phyloP scores from a whole-genome alignment of 2,113 vertebrate genomes.

The Diphyllodes magnificus region DNA sequence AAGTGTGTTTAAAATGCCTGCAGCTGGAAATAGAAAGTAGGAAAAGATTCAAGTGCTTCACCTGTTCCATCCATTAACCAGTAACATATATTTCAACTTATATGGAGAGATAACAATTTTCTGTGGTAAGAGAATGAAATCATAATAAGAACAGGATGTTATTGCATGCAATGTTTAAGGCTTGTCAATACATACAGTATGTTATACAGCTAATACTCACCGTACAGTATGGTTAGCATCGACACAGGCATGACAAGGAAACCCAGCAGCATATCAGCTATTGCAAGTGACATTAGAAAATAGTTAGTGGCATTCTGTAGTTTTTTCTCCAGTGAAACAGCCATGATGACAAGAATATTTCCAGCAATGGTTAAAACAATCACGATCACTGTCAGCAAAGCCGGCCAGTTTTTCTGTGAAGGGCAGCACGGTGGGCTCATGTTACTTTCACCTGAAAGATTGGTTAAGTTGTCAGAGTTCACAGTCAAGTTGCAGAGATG shows the following conservation, averaged over 20 bases:
- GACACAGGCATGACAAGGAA: constrained; percentile 96
- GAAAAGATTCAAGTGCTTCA: background rate
- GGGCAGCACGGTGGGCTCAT: constrained; percentile 57
- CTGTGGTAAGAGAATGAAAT: background rate
- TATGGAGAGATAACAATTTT: background rate
- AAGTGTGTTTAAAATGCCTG: background rate
- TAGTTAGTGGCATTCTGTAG: constrained; percentile 98
- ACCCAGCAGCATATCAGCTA: constrained; percentile 94
- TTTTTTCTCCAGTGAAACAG: constrained; percentile 94
- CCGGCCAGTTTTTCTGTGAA: constrained; percentile 88
- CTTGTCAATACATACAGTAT: background rate
- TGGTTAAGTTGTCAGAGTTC: constrained; percentile 68
- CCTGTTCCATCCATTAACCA: background rate
- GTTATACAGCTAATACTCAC: constrained; percentile 73
- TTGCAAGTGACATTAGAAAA: constrained; percentile 96
- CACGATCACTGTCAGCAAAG: constrained; percentile 81
- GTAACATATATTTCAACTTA: background rate
- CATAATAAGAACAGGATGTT: background rate
- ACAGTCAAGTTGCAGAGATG: constrained; percentile 74
- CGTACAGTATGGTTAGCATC: constrained; percentile 92
- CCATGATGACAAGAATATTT: constrained; percentile 95
- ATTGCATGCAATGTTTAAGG: background rate
- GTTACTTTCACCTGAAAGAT: constrained; percentile 66
- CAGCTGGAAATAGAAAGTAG: background rate
- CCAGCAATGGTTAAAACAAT: constrained; percentile 90